Conservation (phyloP, 2,888 invertebrate genomes). For the Odontocerum albicorne region DNA sequence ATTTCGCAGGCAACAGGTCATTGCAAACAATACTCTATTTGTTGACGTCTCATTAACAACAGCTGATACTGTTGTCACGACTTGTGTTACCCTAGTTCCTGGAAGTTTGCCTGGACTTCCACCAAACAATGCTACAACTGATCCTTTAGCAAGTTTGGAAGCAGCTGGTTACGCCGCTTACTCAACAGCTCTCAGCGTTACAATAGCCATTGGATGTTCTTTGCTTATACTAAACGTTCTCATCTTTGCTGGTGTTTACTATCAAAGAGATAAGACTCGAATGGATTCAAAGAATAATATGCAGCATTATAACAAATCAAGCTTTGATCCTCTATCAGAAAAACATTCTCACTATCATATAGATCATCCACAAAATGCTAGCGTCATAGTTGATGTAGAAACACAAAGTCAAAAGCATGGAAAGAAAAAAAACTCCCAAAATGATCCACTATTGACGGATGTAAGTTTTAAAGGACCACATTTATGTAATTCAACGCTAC, state of each 20-base stretch:
- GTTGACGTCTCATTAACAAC: conserved; percentile 68
- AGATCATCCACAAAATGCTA: conserved; percentile 75
- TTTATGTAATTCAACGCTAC: conserved; percentile 48
- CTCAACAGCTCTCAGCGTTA: conserved; percentile 75
- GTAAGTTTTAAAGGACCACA: conserved; percentile 61
- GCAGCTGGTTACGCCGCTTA: conserved; percentile 77
- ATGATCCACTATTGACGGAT: conserved; percentile 57
- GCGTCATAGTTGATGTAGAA: conserved; percentile 82
- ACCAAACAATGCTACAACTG: conserved; percentile 57
- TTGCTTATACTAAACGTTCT: conserved; percentile 79
- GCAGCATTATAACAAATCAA: conserved; percentile 71
- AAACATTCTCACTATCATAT: conserved; percentile 81
- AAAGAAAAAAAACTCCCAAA: conserved; percentile 49
- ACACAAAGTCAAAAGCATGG: conserved; percentile 59
- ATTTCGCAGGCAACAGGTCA: conserved; percentile 53
- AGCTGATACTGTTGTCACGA: conserved; percentile 69
- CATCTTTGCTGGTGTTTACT: conserved; percentile 84
- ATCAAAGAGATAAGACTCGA: conserved; percentile 76
- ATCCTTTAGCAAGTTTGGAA: conserved; percentile 70
- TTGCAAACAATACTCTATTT: conserved; percentile 51
- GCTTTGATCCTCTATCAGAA: conserved; percentile 74
- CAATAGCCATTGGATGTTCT: conserved; percentile 81
- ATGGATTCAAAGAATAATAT: conserved; percentile 73
- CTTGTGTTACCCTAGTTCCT: conserved; percentile 67
- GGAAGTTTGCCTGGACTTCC: conserved; percentile 55